phyloP scores from a whole-genome alignment of 2,113 vertebrate genomes.

The Oxygymnocypris stewartii region DNA sequence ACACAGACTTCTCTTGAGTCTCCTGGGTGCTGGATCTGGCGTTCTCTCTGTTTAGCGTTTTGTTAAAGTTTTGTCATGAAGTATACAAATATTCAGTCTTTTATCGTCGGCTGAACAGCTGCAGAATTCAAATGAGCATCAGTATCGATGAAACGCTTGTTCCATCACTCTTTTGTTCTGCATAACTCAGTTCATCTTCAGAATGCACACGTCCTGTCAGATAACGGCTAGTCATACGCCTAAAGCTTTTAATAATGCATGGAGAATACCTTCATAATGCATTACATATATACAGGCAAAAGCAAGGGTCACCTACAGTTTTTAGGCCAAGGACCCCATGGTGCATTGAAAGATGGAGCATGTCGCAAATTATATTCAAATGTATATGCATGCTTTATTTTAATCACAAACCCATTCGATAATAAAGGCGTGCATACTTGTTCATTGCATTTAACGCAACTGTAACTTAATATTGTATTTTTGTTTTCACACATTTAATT shows the following conservation, averaged over 20 bases:
- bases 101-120: constrained; percentile 22
- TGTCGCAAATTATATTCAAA: background rate
- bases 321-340: background rate
- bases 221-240: background rate
- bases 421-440: background rate
- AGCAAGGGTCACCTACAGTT: background rate
- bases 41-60: constrained; percentile 17
- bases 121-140: constrained; percentile 1
- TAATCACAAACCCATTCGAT: background rate
- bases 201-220: constrained; percentile 22
- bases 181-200: constrained; percentile 2
- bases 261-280: background rate
- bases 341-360: constrained; percentile 5
- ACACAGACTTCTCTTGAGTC: constrained; percentile 6
- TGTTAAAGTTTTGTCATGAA: too few relatives aligned
- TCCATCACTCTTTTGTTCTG: constrained; percentile 6
- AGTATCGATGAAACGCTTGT: background rate
- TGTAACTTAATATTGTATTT: background rate
- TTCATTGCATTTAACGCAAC: background rate
- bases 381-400: background rate
- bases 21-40: background rate
- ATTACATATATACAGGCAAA: background rate
- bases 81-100: constrained; percentile 28
- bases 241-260: constrained; percentile 8
- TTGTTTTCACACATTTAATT: background rate